phyloP scores from a whole-genome alignment of 2,113 vertebrate species.

The Benitochromis conjunctus region DNA sequence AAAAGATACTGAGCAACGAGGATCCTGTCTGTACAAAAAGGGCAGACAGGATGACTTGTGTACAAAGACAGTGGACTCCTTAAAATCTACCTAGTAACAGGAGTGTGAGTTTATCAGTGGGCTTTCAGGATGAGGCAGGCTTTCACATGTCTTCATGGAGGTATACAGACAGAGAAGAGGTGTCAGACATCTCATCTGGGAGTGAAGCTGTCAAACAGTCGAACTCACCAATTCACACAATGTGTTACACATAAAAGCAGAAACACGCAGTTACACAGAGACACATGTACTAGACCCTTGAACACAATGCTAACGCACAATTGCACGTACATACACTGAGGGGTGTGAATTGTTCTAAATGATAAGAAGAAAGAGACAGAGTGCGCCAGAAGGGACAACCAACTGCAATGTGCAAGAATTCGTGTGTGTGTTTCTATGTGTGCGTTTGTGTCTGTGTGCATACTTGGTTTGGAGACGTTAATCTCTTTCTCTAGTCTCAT shows the following conservation, averaged over 20 bases:
- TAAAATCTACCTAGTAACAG: slow-evolving; percentile 29
- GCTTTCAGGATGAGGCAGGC: neutral
- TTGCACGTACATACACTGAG: neutral
- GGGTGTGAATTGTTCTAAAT: slow-evolving; percentile 35
- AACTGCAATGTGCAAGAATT: neutral
- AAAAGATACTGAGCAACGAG: neutral
- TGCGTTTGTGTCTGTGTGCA: neutral
- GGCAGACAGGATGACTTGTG: neutral
- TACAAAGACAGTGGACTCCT: neutral
- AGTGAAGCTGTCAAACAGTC: slow-evolving; percentile 10
- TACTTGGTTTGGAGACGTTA: neutral
- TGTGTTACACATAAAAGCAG: neutral
- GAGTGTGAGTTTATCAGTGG: neutral
- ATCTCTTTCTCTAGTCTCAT: neutral
- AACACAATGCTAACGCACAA: neutral
- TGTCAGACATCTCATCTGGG: slow-evolving; percentile 40
- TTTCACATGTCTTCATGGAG: slow-evolving; percentile 10
- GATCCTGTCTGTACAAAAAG: neutral
- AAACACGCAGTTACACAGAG: neutral
- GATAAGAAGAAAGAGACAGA: slow-evolving; percentile 6
- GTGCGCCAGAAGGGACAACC: neutral
- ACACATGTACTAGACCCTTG: neutral
- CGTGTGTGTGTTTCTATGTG: neutral
- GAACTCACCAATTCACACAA: neutral
- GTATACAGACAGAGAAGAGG: neutral